These are phyloP conservation scores for Periphyllus acericola DNA, from an alignment of 2,888 invertebrate genomes.

Conservation along the genomic window DNA sequence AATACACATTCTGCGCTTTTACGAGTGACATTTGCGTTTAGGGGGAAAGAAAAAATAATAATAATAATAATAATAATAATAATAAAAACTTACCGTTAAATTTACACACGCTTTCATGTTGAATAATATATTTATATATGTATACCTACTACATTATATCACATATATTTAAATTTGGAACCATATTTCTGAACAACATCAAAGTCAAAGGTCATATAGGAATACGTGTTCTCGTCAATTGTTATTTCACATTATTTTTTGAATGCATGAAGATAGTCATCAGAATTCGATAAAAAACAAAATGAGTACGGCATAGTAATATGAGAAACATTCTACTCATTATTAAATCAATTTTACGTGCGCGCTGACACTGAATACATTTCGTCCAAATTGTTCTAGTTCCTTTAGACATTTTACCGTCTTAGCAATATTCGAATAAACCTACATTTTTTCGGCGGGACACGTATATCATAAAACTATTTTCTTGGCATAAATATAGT, in stretches of 20 bases:
- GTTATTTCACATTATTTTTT: neutral
- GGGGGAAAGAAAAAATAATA: neutral
- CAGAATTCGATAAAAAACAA: neutral
- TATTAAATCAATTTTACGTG: too few relatives aligned
- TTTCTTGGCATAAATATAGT: too few relatives aligned
- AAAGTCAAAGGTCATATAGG: neutral
- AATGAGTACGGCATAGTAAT: too few relatives aligned
- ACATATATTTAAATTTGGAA: conserved; percentile 24
- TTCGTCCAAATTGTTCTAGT: too few relatives aligned
- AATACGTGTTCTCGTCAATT: neutral
- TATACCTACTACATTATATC: too few relatives aligned
- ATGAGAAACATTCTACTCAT: too few relatives aligned
- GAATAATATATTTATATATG: neutral
- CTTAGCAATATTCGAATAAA: too few relatives aligned
- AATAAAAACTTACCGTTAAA: conserved; percentile 3
- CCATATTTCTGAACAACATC: neutral
- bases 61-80: neutral
- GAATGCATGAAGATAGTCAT: neutral
- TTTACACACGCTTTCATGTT: conserved; percentile 1
- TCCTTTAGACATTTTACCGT: too few relatives aligned
- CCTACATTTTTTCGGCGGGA: too few relatives aligned
- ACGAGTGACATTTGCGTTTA: neutral
- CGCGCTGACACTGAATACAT: too few relatives aligned
- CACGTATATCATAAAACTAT: too few relatives aligned
- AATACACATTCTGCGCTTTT: neutral